Conservation (phyloP, 2,888 invertebrate genomes). For the Cyclophora albipunctata region DNA sequence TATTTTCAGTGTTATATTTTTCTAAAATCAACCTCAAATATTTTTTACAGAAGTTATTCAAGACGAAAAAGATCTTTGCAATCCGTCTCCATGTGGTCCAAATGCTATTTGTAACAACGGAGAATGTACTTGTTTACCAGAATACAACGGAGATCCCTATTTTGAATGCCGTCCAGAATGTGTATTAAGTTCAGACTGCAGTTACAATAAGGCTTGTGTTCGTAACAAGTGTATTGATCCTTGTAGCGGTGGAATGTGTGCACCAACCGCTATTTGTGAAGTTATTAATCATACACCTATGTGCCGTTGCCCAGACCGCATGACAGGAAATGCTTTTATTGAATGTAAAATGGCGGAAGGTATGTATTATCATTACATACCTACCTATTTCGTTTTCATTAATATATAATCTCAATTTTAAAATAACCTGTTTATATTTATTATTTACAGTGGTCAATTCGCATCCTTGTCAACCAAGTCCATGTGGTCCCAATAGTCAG, state of each 20-base stretch:
- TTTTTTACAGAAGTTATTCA: constrained; percentile 37
- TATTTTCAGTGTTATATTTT: neutral
- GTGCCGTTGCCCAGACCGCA: constrained; percentile 80
- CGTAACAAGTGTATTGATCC: constrained; percentile 82
- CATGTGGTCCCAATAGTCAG: constrained; percentile 87
- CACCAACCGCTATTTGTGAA: constrained; percentile 81
- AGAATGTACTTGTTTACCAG: constrained; percentile 76
- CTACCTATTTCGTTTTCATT: neutral
- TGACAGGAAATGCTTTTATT: constrained; percentile 81
- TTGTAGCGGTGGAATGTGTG: constrained; percentile 81
- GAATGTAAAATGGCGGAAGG: constrained; percentile 71
- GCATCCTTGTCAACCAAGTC: constrained; percentile 68
- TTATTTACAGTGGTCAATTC: no score
- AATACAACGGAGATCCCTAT: constrained; percentile 80
- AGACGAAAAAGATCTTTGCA: constrained; percentile 71
- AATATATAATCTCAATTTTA: neutral
- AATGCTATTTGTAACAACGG: constrained; percentile 77
- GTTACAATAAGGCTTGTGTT: constrained; percentile 78
- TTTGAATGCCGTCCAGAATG: constrained; percentile 83
- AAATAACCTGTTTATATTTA: neutral
- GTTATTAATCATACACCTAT: constrained; percentile 83
- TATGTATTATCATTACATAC: constrained; percentile 19
- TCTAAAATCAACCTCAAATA: neutral
- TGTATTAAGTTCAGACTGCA: constrained; percentile 80
- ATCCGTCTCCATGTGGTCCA: constrained; percentile 80